Conservation (phyloP, 2,113 vertebrate species). For the Zonotrichia leucophrys region DNA sequence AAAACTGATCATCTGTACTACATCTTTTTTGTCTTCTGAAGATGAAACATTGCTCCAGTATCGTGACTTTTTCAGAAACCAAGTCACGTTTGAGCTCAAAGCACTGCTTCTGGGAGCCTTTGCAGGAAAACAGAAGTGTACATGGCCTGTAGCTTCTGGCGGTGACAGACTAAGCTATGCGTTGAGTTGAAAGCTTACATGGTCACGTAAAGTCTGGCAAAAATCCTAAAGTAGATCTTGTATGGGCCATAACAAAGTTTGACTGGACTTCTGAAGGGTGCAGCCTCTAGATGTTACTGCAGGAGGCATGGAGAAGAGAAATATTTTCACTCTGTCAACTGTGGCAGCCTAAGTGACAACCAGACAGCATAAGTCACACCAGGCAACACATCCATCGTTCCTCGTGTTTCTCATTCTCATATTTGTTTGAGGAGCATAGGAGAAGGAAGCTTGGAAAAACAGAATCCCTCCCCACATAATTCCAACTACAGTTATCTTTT, state of each 20-base stretch:
- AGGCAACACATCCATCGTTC: accelerated
- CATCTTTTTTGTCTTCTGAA: neutral
- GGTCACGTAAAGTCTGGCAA: neutral
- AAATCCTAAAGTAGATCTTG: neutral
- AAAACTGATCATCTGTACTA: neutral
- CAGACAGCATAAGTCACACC: neutral
- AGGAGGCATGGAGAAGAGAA: neutral
- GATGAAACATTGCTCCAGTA: neutral
- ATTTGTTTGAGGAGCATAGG: neutral
- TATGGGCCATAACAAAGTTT: neutral
- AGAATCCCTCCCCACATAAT: neutral
- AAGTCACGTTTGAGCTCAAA: neutral
- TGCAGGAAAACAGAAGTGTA: neutral
- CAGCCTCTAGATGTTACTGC: neutral
- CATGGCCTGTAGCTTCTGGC: neutral
- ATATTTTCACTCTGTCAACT: neutral
- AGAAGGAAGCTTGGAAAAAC: neutral
- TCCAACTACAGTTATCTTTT: neutral
- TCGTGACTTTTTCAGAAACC: neutral
- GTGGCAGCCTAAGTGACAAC: accelerated
- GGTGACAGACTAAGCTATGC: neutral
- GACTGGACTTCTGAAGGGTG: neutral
- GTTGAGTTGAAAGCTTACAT: neutral
- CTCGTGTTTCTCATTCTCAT: neutral
- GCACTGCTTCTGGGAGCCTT: neutral